phyloP scores from a whole-genome alignment of 2,888 invertebrate species.

The Luperina nickerlii region DNA sequence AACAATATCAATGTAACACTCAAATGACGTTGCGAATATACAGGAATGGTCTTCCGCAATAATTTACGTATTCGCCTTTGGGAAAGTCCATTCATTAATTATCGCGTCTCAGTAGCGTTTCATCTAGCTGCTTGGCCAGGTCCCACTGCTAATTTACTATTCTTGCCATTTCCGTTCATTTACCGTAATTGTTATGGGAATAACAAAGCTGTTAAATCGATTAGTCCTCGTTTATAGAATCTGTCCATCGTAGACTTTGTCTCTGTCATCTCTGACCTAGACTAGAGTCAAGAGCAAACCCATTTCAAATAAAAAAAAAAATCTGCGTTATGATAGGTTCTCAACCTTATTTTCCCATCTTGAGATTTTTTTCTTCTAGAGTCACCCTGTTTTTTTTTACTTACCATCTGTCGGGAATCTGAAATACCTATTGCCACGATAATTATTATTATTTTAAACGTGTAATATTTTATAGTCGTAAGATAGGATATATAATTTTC shows the following conservation, averaged over 20 bases:
- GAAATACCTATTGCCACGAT: neutral
- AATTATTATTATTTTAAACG: neutral
- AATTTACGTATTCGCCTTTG: constrained; percentile 8
- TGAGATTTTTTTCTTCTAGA: too few relatives aligned
- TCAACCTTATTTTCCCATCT: neutral
- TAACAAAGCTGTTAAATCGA: neutral
- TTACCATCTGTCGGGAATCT: neutral
- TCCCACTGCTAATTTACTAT: constrained; percentile 14
- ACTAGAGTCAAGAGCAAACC: too few relatives aligned
- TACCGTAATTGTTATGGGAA: neutral
- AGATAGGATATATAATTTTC: too few relatives aligned
- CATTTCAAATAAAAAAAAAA: too few relatives aligned
- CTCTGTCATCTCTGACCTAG: too few relatives aligned
- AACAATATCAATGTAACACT: constrained; percentile 17
- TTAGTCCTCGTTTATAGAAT: neutral
- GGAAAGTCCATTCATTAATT: constrained; percentile 14
- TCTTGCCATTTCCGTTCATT: constrained; percentile 7
- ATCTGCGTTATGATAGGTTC: neutral
- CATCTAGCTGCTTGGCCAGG: constrained; percentile 9
- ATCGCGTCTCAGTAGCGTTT: neutral
- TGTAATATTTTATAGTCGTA: neutral
- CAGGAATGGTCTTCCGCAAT: constrained; percentile 15
- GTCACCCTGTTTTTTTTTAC: neutral
- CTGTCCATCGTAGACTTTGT: too few relatives aligned
- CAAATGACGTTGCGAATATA: neutral